A percentile compares a stretch with the other conserved stretches of the same genome.
Evolutionary conservation across 2,797 vertebrate genomes (phyloP).

Genomic region (Huso huso): DNA sequence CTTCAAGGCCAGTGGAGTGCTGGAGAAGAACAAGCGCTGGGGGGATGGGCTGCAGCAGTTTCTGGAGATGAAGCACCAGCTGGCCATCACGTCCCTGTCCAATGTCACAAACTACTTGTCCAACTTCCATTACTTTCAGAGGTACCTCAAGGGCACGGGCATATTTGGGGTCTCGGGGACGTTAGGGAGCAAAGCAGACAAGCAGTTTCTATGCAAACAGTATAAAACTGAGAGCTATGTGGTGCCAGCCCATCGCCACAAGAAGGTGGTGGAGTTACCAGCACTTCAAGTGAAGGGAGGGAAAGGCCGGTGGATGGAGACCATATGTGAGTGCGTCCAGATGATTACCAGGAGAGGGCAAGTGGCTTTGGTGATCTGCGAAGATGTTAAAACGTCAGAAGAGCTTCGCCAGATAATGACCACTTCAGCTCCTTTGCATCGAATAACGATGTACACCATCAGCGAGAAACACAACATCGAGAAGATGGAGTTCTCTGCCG

Average conservation of each 20-base stretch:
- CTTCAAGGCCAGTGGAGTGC: conserved; percentile 36
- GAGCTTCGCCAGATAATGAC: conserved; percentile 20
- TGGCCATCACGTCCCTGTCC: conserved; percentile 31
- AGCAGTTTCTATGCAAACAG: conserved; percentile 22
- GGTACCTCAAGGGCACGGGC: conserved; percentile 24
- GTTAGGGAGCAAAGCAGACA: conserved; percentile 30
- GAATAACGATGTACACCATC: conserved; percentile 29
- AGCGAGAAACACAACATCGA: conserved; percentile 32
- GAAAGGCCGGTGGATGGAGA: conserved; percentile 18
- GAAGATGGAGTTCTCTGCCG: conserved; percentile 15
- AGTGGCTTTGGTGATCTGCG: conserved; percentile 28
- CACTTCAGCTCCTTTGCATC: neutral
- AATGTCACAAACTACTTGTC: conserved; percentile 42
- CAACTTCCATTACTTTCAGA: conserved; percentile 37
- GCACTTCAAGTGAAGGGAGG: conserved; percentile 23
- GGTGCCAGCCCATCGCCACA: conserved; percentile 26
- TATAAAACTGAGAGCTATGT: conserved; percentile 22
- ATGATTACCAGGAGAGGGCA: conserved; percentile 14
- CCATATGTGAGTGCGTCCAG: conserved; percentile 18
- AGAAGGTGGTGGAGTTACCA: conserved; percentile 26
- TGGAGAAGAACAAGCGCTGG: conserved; percentile 41
- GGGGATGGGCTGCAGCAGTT: conserved; percentile 42
- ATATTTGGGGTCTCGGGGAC: conserved; percentile 42
- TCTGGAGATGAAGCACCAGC: conserved; percentile 41
- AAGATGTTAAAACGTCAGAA: conserved; percentile 31